Conservation (phyloP, 2,888 invertebrate species). For the Anthophora plumipes region DNA sequence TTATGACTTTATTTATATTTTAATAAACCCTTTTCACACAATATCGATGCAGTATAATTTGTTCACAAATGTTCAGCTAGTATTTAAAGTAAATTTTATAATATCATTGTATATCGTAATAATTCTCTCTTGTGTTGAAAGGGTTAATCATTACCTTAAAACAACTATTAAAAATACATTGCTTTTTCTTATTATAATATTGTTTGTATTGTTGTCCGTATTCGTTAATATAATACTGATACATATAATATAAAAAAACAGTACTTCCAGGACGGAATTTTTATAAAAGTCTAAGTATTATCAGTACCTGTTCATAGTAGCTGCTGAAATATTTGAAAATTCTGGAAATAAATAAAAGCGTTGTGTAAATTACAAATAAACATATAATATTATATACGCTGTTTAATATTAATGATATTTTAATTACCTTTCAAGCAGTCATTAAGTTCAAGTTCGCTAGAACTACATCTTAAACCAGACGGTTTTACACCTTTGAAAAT, state of each 20-base stretch:
- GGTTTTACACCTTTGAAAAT: constrained; percentile 87
- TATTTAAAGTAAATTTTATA: background rate
- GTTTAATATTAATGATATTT: background rate
- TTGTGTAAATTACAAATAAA: background rate
- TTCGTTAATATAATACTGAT: constrained; percentile 62
- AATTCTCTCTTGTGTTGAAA: background rate
- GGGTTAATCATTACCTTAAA: constrained; percentile 15
- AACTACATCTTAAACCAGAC: constrained; percentile 86
- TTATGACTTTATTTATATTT: constrained; percentile 31
- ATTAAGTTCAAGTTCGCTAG: constrained; percentile 86
- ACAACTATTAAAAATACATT: constrained; percentile 24
- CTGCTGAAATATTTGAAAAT: constrained; percentile 67
- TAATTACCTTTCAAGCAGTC: constrained; percentile 85
- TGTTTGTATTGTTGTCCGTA: constrained; percentile 20
- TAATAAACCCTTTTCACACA: constrained; percentile 23
- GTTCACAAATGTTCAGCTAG: background rate
- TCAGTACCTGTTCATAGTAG: constrained; percentile 68
- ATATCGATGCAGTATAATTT: background rate
- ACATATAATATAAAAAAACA: constrained; percentile 31
- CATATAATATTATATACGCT: background rate
- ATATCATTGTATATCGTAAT: background rate
- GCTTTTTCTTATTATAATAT: constrained; percentile 33
- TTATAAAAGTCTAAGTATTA: constrained; percentile 15
- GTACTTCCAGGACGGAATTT: constrained; percentile 38
- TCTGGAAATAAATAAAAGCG: constrained; percentile 63